Percentiles rank a stretch among this genome's conserved stretches.
phyloP scores from a whole-genome alignment of 2,113 vertebrate genomes.

The Scopus umbretta region DNA sequence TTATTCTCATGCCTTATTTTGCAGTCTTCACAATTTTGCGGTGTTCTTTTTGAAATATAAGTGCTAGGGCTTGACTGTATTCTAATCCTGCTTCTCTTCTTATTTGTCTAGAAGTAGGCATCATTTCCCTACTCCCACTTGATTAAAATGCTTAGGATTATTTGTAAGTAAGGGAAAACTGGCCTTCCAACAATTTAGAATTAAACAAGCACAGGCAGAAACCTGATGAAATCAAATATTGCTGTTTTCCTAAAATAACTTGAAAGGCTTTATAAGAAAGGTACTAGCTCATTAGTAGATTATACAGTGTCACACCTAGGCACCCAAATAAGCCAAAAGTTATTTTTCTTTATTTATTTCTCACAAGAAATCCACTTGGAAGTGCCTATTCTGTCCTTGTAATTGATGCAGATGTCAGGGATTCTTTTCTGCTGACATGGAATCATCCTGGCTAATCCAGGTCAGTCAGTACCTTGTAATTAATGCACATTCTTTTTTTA shows the following conservation, averaged over 20 bases:
- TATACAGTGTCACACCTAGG: background rate
- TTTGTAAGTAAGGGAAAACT: background rate
- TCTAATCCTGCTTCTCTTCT: background rate
- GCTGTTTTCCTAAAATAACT: background rate
- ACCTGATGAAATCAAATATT: background rate
- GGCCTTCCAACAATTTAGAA: background rate
- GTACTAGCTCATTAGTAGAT: background rate
- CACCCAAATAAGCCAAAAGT: background rate
- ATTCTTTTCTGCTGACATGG: conserved; percentile 64
- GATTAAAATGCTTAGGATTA: background rate
- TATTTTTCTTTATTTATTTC: conserved; percentile 13
- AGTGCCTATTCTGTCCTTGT: conserved; percentile 11
- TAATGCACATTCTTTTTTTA: conserved; percentile 4
- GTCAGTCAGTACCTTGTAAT: conserved; percentile 65
- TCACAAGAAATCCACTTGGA: conserved; percentile 10
- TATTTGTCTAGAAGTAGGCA: background rate
- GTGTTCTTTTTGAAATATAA: background rate
- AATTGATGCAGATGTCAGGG: conserved; percentile 63
- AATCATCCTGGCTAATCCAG: conserved; percentile 55
- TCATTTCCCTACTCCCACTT: background rate
- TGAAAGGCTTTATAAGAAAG: background rate
- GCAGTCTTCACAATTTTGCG: background rate
- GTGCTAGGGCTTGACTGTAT: background rate
- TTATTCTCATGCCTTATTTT: background rate
- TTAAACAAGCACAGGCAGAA: background rate